A percentile compares a stretch with the other conserved stretches of the same genome.
These are phyloP conservation scores for Girardia tigrina DNA, from an alignment of 2,888 invertebrate genomes.

Conservation along the genomic window DNA sequence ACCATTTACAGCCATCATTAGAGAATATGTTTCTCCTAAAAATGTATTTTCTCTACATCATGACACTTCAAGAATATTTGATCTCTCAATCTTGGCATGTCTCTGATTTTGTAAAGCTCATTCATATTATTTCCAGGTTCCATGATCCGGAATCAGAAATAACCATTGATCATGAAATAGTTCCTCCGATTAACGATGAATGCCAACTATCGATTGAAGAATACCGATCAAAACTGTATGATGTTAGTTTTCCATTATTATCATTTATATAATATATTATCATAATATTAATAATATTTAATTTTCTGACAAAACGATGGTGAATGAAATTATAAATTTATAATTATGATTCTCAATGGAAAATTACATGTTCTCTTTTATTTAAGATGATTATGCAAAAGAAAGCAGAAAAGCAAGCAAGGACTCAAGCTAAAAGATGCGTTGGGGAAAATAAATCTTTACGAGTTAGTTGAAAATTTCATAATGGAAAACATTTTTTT, in stretches of 20 bases:
- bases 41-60: too few species aligned
- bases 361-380: too few species aligned
- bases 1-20: too few species aligned
- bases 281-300: too few species aligned
- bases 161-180: not conserved
- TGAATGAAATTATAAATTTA: too few species aligned
- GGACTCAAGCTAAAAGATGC: not conserved
- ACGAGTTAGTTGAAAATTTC: not conserved
- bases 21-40: too few species aligned
- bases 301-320: too few species aligned
- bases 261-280: too few species aligned
- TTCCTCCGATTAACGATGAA: not conserved
- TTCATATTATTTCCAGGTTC: not conserved
- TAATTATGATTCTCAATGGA: too few species aligned
- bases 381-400: constrained; percentile 27
- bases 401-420: constrained; percentile 21
- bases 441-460: constrained; percentile 3
- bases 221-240: not conserved
- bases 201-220: constrained; percentile 1
- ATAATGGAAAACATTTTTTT: not conserved
- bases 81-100: too few species aligned
- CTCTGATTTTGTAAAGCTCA: too few species aligned
- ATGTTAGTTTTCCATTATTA: not conserved
- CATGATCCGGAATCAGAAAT: not conserved
- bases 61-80: too few species aligned